A percentile compares a stretch with the other conserved stretches of the same genome.
Conservation (phyloP, 2,797 vertebrate genomes). For the Mormyrops attenuatus region DNA sequence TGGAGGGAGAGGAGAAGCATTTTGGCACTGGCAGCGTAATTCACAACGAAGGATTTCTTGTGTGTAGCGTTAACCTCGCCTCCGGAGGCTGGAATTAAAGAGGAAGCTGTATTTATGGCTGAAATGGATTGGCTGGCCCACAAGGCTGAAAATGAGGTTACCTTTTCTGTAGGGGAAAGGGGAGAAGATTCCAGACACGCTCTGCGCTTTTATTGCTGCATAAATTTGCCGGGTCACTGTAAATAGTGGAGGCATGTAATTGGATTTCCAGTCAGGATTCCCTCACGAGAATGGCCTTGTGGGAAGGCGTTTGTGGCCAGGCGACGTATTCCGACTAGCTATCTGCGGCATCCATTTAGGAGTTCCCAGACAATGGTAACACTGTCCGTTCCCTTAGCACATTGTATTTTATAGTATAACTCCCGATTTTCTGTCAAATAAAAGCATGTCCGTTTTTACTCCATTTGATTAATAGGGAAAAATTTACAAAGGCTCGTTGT, state of each 20-base stretch:
- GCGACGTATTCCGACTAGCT: conserved; percentile 32
- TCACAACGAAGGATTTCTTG: background rate
- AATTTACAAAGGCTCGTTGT: background rate
- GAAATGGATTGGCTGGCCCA: background rate
- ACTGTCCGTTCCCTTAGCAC: background rate
- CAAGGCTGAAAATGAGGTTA: background rate
- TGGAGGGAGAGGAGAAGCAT: too few species aligned
- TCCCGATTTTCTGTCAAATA: background rate
- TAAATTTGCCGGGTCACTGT: conserved; percentile 30
- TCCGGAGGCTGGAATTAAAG: background rate
- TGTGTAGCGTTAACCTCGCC: background rate
- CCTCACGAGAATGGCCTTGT: conserved; percentile 42
- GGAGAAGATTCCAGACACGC: conserved; percentile 24
- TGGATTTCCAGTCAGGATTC: conserved; percentile 40
- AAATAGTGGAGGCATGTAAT: conserved; percentile 45
- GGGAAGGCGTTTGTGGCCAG: conserved; percentile 40
- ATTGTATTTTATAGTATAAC: background rate
- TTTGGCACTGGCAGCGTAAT: background rate
- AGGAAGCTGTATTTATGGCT: background rate
- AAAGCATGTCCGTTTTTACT: background rate
- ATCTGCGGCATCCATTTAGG: conserved; percentile 11
- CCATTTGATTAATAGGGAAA: background rate
- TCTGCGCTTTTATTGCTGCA: conserved; percentile 29
- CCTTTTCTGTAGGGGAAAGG: background rate
- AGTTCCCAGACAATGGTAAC: conserved; percentile 28